Conservation (phyloP, 2,797 vertebrate genomes). For the Scleropages formosus region DNA sequence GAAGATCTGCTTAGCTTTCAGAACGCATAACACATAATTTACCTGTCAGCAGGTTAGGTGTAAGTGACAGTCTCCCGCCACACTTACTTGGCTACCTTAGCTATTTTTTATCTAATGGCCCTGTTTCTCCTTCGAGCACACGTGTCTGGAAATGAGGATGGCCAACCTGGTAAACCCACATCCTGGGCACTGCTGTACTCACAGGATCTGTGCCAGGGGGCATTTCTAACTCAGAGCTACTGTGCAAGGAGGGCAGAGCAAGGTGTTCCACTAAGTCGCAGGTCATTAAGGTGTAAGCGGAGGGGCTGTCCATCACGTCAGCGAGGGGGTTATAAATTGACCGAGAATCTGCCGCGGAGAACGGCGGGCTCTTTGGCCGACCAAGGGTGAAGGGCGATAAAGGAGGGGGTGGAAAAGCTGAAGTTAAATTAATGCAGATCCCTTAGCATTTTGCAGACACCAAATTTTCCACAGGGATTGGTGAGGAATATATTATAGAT, state of each 20-base stretch:
- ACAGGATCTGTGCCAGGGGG: slow-evolving; percentile 20
- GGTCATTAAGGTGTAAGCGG: slow-evolving; percentile 27
- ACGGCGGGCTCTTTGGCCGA: slow-evolving; percentile 43
- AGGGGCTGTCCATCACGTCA: slow-evolving; percentile 29
- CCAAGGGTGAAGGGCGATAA: slow-evolving; percentile 51
- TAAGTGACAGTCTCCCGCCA: no score
- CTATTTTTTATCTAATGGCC: slow-evolving; percentile 4
- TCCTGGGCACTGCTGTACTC: neutral
- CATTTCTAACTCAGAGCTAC: neutral
- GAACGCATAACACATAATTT: no score
- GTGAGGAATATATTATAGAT: slow-evolving; percentile 32
- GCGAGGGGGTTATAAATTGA: slow-evolving; percentile 35
- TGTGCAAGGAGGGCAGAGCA: slow-evolving; percentile 9
- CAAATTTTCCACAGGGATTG: slow-evolving; percentile 34
- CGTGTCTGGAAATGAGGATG: neutral
- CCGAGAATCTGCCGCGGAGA: slow-evolving; percentile 37
- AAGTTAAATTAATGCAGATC: slow-evolving; percentile 42
- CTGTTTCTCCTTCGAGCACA: neutral
- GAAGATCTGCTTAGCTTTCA: neutral
- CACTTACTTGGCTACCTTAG: neutral
- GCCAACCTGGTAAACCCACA: neutral
- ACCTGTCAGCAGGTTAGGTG: neutral
- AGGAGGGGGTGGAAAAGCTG: slow-evolving; percentile 18
- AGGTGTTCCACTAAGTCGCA: slow-evolving; percentile 25
- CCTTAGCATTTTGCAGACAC: slow-evolving; percentile 39